A percentile compares a stretch with the other conserved stretches of the same genome.
phyloP scores from a whole-genome alignment of 2,888 invertebrate genomes.

The Luffia ferchaultella region DNA sequence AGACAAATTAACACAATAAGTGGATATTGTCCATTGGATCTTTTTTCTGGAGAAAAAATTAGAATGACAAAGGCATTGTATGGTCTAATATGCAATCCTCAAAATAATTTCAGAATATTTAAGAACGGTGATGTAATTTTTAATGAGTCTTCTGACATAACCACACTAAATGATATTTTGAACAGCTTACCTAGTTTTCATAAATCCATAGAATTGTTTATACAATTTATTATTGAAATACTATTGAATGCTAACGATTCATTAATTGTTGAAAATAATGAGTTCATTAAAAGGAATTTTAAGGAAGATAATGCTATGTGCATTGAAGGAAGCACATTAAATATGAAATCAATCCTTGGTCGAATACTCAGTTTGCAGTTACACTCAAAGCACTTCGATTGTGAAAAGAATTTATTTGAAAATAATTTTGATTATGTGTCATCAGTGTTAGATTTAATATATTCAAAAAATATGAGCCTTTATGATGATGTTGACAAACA shows the following conservation, averaged over 20 bases:
- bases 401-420: constrained; percentile 15
- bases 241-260: constrained; percentile 22
- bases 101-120: constrained; percentile 72
- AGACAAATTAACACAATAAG: constrained; percentile 59
- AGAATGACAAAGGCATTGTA: constrained; percentile 64
- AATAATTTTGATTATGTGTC: constrained; percentile 29
- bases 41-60: constrained; percentile 69
- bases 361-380: constrained; percentile 38
- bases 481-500: neutral
- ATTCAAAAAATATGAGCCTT: constrained; percentile 11
- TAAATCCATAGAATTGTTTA: constrained; percentile 23
- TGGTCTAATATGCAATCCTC: constrained; percentile 62
- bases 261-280: neutral
- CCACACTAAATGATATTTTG: constrained; percentile 24
- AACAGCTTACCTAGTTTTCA: constrained; percentile 23
- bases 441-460: constrained; percentile 25
- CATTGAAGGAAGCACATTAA: neutral
- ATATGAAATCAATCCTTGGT: constrained; percentile 20
- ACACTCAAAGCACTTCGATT: constrained; percentile 23
- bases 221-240: constrained; percentile 36
- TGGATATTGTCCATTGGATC: constrained; percentile 74
- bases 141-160: constrained; percentile 25
- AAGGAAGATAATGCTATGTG: neutral
- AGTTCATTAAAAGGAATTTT: neutral
- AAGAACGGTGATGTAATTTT: constrained; percentile 37